Conservation (phyloP, 2,888 invertebrate species). For the Limnephilus lunatus region DNA sequence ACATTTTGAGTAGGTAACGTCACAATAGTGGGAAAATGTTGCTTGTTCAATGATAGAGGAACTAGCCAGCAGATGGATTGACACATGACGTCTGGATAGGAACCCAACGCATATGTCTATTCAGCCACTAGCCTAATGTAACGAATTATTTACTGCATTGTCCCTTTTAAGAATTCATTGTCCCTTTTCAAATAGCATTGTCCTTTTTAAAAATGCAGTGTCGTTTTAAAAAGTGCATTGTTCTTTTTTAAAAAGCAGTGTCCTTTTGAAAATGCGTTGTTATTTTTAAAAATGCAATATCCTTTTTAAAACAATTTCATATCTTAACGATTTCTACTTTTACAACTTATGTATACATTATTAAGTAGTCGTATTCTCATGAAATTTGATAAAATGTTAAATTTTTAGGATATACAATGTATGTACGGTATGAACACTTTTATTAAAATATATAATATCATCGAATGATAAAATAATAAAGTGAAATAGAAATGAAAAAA, state of each 20-base stretch:
- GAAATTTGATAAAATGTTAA: slow-evolving; percentile 12
- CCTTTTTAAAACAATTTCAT: background rate
- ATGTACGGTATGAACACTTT: slow-evolving; percentile 15
- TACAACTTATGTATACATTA: background rate
- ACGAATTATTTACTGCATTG: background rate
- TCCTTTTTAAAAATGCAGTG: background rate
- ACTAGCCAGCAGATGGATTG: too few species aligned
- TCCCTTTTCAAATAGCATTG: background rate
- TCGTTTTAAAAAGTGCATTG: background rate
- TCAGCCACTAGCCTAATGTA: too few species aligned
- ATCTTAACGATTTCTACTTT: background rate
- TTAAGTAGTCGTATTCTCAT: background rate
- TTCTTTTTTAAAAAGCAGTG: background rate
- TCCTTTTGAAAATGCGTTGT: background rate
- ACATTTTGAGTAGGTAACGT: background rate
- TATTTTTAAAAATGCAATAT: background rate
- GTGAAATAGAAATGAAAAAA: background rate
- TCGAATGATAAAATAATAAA: background rate
- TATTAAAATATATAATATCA: background rate
- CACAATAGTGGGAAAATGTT: too few species aligned
- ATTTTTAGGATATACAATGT: background rate
- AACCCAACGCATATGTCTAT: too few species aligned
- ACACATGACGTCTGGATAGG: too few species aligned
- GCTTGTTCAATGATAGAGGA: too few species aligned
- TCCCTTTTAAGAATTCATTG: background rate